These are phyloP conservation scores for Enteromius paludinosus DNA, from an alignment of 2,797 vertebrate species.

Conservation along the genomic window DNA sequence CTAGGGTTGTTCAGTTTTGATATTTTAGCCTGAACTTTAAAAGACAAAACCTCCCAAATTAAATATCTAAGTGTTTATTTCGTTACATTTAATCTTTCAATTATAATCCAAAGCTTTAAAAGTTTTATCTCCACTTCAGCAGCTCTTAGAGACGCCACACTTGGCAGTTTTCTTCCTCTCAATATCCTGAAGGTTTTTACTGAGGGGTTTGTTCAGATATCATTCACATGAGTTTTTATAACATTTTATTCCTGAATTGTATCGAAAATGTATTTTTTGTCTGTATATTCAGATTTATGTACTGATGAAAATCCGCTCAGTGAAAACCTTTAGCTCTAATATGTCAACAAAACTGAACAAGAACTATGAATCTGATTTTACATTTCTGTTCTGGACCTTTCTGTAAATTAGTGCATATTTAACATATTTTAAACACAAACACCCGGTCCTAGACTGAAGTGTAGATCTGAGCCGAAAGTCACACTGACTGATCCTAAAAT, in stretches of 20 bases:
- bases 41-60: not conserved
- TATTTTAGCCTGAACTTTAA: not conserved
- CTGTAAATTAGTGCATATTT: no score
- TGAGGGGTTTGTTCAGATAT: not conserved
- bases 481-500: not conserved
- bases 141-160: not conserved
- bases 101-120: not conserved
- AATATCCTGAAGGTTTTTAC: not conserved
- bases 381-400: no score
- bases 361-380: not conserved
- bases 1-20: not conserved
- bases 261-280: not conserved
- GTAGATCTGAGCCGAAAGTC: no score
- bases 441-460: no score
- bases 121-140: not conserved
- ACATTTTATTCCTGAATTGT: not conserved
- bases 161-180: not conserved
- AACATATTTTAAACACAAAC: not conserved
- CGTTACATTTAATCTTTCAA: not conserved
- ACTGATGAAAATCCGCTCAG: not conserved
- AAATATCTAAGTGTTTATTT: not conserved
- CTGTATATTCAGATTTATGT: not conserved
- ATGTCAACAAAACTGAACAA: not conserved
- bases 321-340: not conserved
- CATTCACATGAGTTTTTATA: not conserved